Evolutionary conservation across 1,140 invertebrate species (phyloP).

Genomic region (Meteorus sp.): DNA sequence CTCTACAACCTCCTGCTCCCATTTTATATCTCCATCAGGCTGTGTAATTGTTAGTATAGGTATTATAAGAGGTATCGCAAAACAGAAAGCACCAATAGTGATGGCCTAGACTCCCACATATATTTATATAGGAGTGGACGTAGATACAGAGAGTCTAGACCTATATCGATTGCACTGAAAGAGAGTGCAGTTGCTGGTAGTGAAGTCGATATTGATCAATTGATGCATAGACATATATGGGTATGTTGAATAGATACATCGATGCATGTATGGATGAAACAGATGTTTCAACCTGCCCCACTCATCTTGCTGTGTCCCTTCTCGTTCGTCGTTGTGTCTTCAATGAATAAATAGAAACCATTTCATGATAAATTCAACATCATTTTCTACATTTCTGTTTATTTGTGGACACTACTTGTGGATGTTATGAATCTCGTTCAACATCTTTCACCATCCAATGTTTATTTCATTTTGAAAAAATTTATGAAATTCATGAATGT

Average conservation of each 20-base stretch:
- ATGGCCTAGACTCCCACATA: not conserved
- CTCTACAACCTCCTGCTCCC: not conserved
- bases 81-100: not conserved
- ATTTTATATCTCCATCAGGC: not conserved
- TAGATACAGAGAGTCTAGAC: not conserved
- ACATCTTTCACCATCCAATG: too few relatives aligned
- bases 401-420: too few relatives aligned
- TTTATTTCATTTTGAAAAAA: too few relatives aligned
- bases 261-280: too few relatives aligned
- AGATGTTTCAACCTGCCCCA: too few relatives aligned
- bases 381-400: too few relatives aligned
- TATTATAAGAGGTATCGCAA: too few relatives aligned
- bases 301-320: too few relatives aligned
- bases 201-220: conserved; percentile 1
- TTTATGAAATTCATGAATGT: too few relatives aligned
- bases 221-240: not conserved
- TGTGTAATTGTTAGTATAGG: not conserved
- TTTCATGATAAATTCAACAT: conserved; percentile 12
- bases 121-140: not conserved
- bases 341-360: conserved; percentile 9
- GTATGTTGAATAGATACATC: not conserved
- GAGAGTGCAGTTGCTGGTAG: not conserved
- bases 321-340: too few relatives aligned
- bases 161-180: not conserved
- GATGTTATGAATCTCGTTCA: too few relatives aligned